Evolutionary conservation across 2,888 invertebrate species (phyloP).

Genomic region (Nezara viridula): DNA sequence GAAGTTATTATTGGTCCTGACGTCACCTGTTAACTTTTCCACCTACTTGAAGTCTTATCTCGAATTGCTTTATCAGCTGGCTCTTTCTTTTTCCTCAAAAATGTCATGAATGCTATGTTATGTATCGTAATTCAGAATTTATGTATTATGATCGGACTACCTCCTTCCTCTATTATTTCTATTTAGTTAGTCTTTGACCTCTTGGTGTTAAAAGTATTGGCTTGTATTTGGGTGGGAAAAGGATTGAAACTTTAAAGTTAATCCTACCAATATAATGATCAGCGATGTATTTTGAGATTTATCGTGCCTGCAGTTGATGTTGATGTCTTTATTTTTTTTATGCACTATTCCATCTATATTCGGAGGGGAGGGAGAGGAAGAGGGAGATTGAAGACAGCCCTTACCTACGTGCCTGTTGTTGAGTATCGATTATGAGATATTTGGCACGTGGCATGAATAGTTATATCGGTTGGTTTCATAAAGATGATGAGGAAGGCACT

Average conservation of each 20-base stretch:
- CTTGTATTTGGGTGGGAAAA: too few species aligned
- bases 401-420: neutral
- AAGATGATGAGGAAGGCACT: neutral
- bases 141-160: too few species aligned
- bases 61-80: neutral
- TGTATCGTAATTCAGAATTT: neutral
- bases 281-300: too few species aligned
- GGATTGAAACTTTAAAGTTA: too few species aligned
- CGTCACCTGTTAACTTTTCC: neutral
- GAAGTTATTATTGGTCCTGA: neutral
- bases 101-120: neutral
- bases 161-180: too few species aligned
- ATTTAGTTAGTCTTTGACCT: too few species aligned
- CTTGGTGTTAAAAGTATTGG: too few species aligned
- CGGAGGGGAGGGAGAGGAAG: neutral
- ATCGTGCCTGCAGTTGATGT: neutral
- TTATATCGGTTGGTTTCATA: neutral
- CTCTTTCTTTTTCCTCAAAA: neutral
- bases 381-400: neutral
- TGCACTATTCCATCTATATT: neutral
- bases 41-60: neutral
- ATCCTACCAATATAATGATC: too few species aligned
- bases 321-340: neutral
- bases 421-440: neutral
- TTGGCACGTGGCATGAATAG: neutral